phyloP scores from a whole-genome alignment of 1,140 invertebrate species.

The Paracyclopina nana region DNA sequence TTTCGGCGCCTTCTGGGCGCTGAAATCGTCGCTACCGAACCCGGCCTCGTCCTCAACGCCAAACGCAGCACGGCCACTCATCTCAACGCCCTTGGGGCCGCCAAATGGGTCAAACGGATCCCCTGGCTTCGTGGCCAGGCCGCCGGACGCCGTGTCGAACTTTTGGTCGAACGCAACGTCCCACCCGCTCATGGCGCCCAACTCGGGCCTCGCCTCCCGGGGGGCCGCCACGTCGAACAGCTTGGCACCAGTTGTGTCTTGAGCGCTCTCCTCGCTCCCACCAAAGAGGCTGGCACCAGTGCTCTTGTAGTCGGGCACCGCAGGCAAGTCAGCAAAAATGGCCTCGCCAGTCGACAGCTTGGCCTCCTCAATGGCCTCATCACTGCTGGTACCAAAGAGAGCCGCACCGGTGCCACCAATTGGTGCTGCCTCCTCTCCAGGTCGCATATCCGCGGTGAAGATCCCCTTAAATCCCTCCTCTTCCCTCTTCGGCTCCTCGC shows the following conservation, averaged over 20 bases:
- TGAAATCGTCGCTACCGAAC: not conserved
- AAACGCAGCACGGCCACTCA: no score
- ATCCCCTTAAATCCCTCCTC: no score
- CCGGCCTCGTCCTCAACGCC: conserved; percentile 2
- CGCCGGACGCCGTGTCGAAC: conserved; percentile 5
- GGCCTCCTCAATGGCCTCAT: not conserved
- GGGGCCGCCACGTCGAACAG: conserved; percentile 14
- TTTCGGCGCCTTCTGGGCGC: not conserved
- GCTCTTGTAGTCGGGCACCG: conserved; percentile 4
- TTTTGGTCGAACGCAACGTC: conserved; percentile 15
- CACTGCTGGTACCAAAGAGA: not conserved
- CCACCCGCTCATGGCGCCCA: conserved; percentile 15
- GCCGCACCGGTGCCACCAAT: conserved; percentile 2
- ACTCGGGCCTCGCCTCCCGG: not conserved
- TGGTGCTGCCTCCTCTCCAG: no score
- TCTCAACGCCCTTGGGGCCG: not conserved
- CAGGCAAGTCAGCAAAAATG: conserved; percentile 15
- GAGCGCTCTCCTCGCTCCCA: conserved; percentile 11
- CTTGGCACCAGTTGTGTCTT: conserved; percentile 4
- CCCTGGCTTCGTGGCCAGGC: not conserved
- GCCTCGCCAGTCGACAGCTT: conserved; percentile 11
- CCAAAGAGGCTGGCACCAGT: conserved; percentile 15
- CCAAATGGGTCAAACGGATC: conserved; percentile 12
- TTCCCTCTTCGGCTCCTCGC: no score
- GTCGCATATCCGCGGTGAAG: no score